Evolutionary conservation across 2,797 vertebrate species (phyloP).

Genomic region (Amphiprion clarkii): DNA sequence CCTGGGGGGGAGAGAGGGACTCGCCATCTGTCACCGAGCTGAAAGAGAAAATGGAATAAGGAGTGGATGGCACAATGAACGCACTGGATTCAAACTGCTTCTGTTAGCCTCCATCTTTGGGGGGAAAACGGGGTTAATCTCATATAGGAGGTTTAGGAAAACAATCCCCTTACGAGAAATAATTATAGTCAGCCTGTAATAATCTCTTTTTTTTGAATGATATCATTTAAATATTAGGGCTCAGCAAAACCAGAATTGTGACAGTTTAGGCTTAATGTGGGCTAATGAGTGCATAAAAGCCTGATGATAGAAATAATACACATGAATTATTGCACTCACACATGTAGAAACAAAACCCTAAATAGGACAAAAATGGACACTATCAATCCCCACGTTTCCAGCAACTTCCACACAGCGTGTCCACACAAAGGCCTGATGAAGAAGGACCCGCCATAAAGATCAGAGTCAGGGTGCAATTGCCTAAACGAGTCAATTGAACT

Average conservation of each 20-base stretch:
- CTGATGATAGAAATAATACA: conserved; percentile 24
- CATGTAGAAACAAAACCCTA: conserved; percentile 4
- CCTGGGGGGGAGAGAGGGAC: conserved; percentile 95
- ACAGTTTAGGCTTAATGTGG: conserved; percentile 15
- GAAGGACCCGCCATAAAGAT: conserved; percentile 62
- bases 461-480: conserved; percentile 83
- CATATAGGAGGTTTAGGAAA: conserved; percentile 65
- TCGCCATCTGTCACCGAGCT: conserved; percentile 97
- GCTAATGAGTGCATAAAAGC: conserved; percentile 28
- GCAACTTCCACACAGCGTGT: background rate
- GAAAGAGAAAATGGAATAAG: conserved; percentile 84
- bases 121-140: conserved; percentile 70
- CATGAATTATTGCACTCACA: conserved; percentile 17
- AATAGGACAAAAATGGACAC: background rate
- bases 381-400: conserved; percentile 3
- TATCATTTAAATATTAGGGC: conserved; percentile 31
- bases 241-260: conserved; percentile 12
- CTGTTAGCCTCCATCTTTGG: conserved; percentile 71
- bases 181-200: conserved; percentile 59
- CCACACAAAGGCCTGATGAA: conserved; percentile 59
- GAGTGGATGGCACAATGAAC: conserved; percentile 74
- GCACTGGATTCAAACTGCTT: conserved; percentile 68
- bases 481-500: conserved; percentile 84
- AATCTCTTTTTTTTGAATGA: conserved; percentile 21
- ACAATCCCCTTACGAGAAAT: conserved; percentile 57